These are phyloP conservation scores for Drosophila kikkawai DNA, from an alignment of 1,140 invertebrate genomes.

Conservation along the genomic window DNA sequence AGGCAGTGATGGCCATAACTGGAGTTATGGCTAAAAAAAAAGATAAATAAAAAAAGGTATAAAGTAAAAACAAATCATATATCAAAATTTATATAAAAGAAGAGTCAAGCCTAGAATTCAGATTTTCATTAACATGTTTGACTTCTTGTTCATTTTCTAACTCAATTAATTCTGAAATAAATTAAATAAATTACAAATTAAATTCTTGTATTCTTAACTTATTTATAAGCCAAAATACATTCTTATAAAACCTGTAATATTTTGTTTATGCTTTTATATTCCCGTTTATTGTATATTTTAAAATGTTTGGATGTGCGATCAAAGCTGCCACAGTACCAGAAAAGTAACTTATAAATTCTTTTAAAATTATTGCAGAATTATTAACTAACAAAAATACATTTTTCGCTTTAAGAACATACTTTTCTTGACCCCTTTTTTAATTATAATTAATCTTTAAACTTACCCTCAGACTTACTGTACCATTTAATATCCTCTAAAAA, in stretches of 20 bases:
- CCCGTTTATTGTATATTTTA: not conserved
- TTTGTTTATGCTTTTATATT: not conserved
- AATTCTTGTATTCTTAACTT: not conserved
- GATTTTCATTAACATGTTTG: not conserved
- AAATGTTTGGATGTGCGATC: not conserved
- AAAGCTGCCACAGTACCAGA: not conserved
- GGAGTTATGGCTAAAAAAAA: not conserved
- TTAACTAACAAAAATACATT: not conserved
- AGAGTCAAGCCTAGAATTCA: rapidly evolving
- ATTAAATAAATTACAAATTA: no score
- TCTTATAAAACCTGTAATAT: not conserved
- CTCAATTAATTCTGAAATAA: not conserved
- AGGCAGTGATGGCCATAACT: not conserved
- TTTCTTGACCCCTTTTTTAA: no score
- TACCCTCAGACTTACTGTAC: not conserved
- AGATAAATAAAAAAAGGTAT: not conserved
- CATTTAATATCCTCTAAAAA: not conserved
- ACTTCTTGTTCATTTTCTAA: not conserved
- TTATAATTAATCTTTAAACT: not conserved
- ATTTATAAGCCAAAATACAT: not conserved
- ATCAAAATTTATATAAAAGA: not conserved
- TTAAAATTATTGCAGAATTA: not conserved
- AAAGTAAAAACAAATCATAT: not conserved
- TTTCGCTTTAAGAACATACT: rapidly evolving
- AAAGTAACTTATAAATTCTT: not conserved